These are phyloP conservation scores for Brotula barbata DNA, from an alignment of 2,797 vertebrate genomes.

Conservation along the genomic window DNA sequence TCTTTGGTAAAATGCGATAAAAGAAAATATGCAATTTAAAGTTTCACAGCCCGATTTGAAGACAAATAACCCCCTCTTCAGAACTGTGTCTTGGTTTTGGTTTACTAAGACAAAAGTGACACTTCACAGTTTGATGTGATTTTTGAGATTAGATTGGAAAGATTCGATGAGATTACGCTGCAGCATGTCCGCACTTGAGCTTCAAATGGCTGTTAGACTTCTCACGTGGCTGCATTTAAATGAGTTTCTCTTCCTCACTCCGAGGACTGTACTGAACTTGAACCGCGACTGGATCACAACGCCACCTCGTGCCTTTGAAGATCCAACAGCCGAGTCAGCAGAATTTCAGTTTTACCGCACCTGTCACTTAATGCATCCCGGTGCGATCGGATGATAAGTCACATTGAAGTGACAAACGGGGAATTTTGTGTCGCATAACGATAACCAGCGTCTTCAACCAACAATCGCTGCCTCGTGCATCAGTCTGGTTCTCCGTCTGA, in stretches of 20 bases:
- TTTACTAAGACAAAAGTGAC: no score
- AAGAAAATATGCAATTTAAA: no score
- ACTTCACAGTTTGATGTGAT: neutral
- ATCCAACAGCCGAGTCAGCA: neutral
- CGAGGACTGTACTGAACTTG: no score
- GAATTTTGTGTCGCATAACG: no score
- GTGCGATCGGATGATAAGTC: slow-evolving; percentile 9
- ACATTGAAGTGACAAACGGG: slow-evolving; percentile 9
- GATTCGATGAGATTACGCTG: neutral
- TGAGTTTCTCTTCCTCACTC: no score
- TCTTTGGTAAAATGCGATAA: neutral
- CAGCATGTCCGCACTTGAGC: neutral
- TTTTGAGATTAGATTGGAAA: neutral
- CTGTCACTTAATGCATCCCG: neutral
- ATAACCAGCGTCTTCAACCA: no score
- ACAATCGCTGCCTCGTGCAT: neutral
- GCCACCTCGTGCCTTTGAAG: neutral
- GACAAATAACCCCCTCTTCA: neutral
- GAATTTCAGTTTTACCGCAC: neutral
- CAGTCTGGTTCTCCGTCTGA: slow-evolving; percentile 3
- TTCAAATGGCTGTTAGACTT: neutral
- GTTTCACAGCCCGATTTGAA: neutral
- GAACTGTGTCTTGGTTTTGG: neutral
- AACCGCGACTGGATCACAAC: no score
- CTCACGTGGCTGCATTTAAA: no score